Evolutionary conservation across 1,140 invertebrate genomes (phyloP).

Genomic region (Phenacoccus solenopsis): DNA sequence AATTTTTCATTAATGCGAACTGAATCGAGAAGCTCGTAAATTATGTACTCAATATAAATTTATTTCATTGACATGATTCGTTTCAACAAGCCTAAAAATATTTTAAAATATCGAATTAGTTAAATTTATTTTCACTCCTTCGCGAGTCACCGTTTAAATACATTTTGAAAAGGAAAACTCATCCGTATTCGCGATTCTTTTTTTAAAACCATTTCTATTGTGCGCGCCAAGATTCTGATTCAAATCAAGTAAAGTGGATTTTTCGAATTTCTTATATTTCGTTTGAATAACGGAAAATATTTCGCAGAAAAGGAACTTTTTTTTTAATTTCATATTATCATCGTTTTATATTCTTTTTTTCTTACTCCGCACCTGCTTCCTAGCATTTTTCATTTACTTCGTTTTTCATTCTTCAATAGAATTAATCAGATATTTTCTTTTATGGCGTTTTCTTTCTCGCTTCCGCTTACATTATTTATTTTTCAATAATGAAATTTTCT

Average conservation of each 20-base stretch:
- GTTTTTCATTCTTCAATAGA: slow-evolving; percentile 2
- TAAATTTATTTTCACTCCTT: background rate
- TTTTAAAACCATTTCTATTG: background rate
- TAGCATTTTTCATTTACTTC: background rate
- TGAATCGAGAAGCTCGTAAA: too few species aligned
- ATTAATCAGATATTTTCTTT: background rate
- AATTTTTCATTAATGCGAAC: too few species aligned
- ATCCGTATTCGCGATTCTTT: background rate
- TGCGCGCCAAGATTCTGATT: background rate
- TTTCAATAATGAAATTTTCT: background rate
- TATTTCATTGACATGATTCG: too few species aligned
- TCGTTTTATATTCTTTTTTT: background rate
- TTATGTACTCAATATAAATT: too few species aligned
- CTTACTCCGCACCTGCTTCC: background rate
- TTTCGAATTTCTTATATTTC: background rate
- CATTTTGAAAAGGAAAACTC: background rate
- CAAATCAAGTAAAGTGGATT: slow-evolving; percentile 2
- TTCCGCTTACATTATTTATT: background rate
- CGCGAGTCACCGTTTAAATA: background rate
- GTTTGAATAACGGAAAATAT: background rate
- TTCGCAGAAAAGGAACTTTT: background rate
- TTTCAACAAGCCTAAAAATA: too few species aligned
- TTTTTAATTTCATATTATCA: slow-evolving; percentile 4
- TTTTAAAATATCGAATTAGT: too few species aligned
- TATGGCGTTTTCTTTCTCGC: background rate